These are phyloP conservation scores for Dasysyrphus tricinctus DNA, from an alignment of 2,888 invertebrate genomes.

Conservation along the genomic window DNA sequence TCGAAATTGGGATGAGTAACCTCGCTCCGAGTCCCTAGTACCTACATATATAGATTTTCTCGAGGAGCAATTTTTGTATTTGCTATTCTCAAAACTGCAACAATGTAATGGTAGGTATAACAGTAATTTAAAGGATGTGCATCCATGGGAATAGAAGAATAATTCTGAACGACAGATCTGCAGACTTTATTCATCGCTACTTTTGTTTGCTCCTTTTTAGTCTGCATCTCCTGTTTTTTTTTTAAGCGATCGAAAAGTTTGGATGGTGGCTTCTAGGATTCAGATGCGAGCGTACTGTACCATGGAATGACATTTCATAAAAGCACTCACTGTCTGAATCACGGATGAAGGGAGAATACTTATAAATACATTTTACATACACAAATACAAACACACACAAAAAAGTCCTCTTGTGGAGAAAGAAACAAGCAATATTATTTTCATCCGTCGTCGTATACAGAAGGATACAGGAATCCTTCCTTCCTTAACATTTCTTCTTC, in stretches of 20 bases:
- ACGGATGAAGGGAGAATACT: conserved; percentile 36
- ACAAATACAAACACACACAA: neutral
- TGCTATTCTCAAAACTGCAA: conserved; percentile 46
- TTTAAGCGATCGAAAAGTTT: conserved; percentile 24
- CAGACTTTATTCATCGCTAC: conserved; percentile 42
- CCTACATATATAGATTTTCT: conserved; percentile 45
- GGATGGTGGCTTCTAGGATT: conserved; percentile 45
- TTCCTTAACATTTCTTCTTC: conserved; percentile 49
- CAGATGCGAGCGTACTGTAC: conserved; percentile 13
- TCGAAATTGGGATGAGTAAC: conserved; percentile 22
- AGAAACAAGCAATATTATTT: conserved; percentile 61
- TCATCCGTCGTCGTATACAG: conserved; percentile 40
- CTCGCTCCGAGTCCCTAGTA: neutral
- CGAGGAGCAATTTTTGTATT: conserved; percentile 37
- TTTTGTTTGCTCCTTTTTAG: conserved; percentile 42
- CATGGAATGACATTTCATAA: conserved; percentile 64
- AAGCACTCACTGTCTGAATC: conserved; percentile 62
- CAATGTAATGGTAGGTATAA: conserved; percentile 64
- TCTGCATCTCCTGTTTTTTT: conserved; percentile 16
- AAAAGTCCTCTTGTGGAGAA: conserved; percentile 14
- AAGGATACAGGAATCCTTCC: conserved; percentile 22
- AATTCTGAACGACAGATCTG: conserved; percentile 33
- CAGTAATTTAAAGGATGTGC: conserved; percentile 63
- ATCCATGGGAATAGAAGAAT: conserved; percentile 30
- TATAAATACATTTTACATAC: conserved; percentile 7